Base-by-base conservation (phyloP, 2,888 invertebrate species). In the Plebejus argus region DNA sequence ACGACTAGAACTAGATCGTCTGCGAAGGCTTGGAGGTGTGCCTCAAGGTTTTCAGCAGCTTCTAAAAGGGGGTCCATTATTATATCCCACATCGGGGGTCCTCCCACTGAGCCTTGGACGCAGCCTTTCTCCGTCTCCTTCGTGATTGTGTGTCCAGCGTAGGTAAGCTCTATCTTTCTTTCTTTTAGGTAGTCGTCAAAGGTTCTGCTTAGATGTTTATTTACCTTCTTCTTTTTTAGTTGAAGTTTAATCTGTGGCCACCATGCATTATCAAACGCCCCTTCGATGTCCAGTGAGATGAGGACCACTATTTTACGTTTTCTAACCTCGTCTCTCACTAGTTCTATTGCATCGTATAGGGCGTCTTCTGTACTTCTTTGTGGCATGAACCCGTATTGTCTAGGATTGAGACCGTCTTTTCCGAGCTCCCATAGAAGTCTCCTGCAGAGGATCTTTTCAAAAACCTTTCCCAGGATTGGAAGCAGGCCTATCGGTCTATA, bases 1-100 rank as follows among this genome's bases (percentile, higher is more conserved):
- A 76, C 78, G 0, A 80, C 76, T 0, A 82, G 23, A 0, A 82
- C n/a, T 0, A 83, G 70, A 20, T 83, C 81, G 45, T 83, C 83
- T 0, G 82, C 82, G 39, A 82, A 83, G 0, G 82, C 83, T 35
- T 83, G 82, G 8, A 78, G 72, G 28, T 80, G 78, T 0, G 56
- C 70, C 2, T 66, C 75, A 0, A 18, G 10, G 0, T 18, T n/a
- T 0, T 79, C 71, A 0, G 78, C 5, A 1, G 33, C 20, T 0
- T 70, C 35, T 0, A 82, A 71, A 0, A 82, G 78, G 0, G 80
- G 79, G 58, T 83, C 80, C 10, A 83, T 77, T 1, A 79, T 33
- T 0, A 82, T 0, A 61, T 83, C 82, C 82, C 82, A 82, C 0
- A 82, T 33, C 0, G 78, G 53, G 0, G 82, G 82, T 0, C 82